Base-by-base conservation (phyloP, 2,113 vertebrate genomes). In the Galemys pyrenaicus region DNA sequence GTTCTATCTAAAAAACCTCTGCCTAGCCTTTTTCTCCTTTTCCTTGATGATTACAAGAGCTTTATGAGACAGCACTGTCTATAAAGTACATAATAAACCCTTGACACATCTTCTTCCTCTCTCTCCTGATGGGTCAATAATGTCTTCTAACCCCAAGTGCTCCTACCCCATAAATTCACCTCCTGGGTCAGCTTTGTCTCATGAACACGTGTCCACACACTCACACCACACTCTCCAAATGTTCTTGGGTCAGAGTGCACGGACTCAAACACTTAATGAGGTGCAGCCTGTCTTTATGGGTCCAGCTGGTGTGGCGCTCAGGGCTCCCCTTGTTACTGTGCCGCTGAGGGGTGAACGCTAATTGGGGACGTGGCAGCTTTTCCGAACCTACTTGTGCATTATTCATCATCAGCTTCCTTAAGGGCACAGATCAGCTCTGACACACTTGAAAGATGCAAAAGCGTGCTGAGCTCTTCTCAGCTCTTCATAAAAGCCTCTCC, bases 211-310 rank as follows among this genome's bases (percentile, higher is more conserved):
- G 96, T 87, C 97, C 64, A 64, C 92, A 46, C 91, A 89, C 62
- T 39, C 75, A 91, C 62, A 35, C 92, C 92, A 89, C 41, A 4
- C 4, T 84, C 75, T 92, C 32, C 24, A 94, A 73, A 94, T 81
- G 56, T 84, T 75, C 41, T 58, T 9, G 87, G 79, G 77, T 95
- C 96, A 83, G 32, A 93, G 95, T 2, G 1, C 96, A 65, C 68
- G 92, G 96, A 95, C 80, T 97, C 96, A 95, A 58, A 89, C 89
- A 0, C 94, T 96, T 97, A 96, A 97, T 54, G 94, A 98, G 97
- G 97, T 97, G 93, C 95, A 86, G 93, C 95, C 94, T 46, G 94
- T 96, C 96, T 97, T 97, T 95, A 97, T 86, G 95, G 96, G 97
- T 96, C 96, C 97, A 97, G 96, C 96, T 96, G 95, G 95, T 87